These are phyloP conservation scores for Busseola fusca DNA, from an alignment of 2,888 invertebrate species.

Conservation along the genomic window DNA sequence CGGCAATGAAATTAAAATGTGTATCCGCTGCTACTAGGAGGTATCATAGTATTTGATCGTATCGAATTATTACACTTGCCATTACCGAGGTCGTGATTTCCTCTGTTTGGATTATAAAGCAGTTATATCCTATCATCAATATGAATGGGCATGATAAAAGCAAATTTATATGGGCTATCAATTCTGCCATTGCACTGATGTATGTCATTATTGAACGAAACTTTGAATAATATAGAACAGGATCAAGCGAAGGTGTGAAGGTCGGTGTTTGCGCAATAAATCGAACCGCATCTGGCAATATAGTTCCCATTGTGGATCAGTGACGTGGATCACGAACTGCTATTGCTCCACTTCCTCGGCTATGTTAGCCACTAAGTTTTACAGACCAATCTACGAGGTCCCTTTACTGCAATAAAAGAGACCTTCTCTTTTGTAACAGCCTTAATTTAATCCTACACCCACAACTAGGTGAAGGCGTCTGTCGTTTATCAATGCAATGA, in stretches of 20 bases:
- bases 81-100: slow-evolving; percentile 48
- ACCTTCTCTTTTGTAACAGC: slow-evolving; percentile 60
- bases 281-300: slow-evolving; percentile 76
- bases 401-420: slow-evolving; percentile 60
- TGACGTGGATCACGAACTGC: slow-evolving; percentile 77
- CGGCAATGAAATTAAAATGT: slow-evolving; percentile 30
- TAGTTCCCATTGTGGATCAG: slow-evolving; percentile 76
- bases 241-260: slow-evolving; percentile 74
- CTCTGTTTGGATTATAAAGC: slow-evolving; percentile 47
- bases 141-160: slow-evolving; percentile 53
- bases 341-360: slow-evolving; percentile 71
- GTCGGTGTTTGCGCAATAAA: slow-evolving; percentile 77
- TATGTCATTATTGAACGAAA: slow-evolving; percentile 49
- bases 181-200: slow-evolving; percentile 47
- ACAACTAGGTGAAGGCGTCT: slow-evolving; percentile 63
- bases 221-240: slow-evolving; percentile 68
- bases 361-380: slow-evolving; percentile 60
- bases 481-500: slow-evolving; percentile 59
- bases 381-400: slow-evolving; percentile 59
- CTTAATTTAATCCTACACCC: slow-evolving; percentile 61
- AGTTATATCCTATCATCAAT: slow-evolving; percentile 44
- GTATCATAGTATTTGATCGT: slow-evolving; percentile 32
- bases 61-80: slow-evolving; percentile 41
- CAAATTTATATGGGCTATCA: slow-evolving; percentile 49
- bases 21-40: slow-evolving; percentile 30